phyloP scores from a whole-genome alignment of 2,113 vertebrate genomes.

The Dascyllus trimaculatus region DNA sequence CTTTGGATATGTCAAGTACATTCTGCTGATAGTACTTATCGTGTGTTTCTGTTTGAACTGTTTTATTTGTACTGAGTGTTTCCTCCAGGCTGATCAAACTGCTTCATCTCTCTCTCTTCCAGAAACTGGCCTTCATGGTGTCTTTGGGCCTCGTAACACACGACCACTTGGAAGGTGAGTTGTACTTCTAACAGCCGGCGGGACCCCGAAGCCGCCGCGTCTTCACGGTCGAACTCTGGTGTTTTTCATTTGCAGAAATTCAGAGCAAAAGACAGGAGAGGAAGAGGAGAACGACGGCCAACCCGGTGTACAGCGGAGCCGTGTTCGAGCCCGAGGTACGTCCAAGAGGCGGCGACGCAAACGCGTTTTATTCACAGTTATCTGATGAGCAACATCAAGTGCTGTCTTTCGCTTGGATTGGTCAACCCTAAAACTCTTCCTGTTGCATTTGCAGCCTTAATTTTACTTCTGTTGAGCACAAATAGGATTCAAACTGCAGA shows the following conservation, averaged over 20 bases:
- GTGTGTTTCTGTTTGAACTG: too few relatives aligned
- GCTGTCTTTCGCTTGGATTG: too few relatives aligned
- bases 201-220: background rate
- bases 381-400: too few relatives aligned
- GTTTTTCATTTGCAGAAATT: constrained; percentile 88
- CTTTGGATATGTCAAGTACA: too few relatives aligned
- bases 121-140: constrained; percentile 99
- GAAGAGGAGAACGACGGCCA: constrained; percentile 98
- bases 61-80: too few relatives aligned
- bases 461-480: too few relatives aligned
- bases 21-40: too few relatives aligned
- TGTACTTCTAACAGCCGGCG: background rate
- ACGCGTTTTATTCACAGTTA: background rate
- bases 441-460: too few relatives aligned
- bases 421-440: too few relatives aligned
- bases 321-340: constrained; percentile 98
- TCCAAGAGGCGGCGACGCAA: background rate
- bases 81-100: too few relatives aligned
- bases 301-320: constrained; percentile 97
- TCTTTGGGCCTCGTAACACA: constrained; percentile 97
- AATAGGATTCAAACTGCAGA: too few relatives aligned
- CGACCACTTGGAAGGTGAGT: constrained; percentile 96
- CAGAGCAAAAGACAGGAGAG: constrained; percentile 98
- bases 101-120: constrained; percentile 11
- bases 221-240: background rate